Evolutionary conservation across 2,113 vertebrate species (phyloP).

Genomic region (Benitochromis conjunctus): DNA sequence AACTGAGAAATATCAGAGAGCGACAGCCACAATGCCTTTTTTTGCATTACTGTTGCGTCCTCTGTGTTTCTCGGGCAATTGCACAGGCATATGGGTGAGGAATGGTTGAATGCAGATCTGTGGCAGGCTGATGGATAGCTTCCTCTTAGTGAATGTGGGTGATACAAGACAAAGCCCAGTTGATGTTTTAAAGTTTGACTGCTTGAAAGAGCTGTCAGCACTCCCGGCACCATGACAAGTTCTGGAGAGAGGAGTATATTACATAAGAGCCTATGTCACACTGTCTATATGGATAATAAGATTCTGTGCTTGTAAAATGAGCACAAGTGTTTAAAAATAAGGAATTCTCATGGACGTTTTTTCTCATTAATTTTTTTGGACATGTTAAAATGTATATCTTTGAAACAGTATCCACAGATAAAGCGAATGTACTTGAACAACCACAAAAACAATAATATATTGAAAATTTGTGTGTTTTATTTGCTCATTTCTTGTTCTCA

Average conservation of each 20-base stretch:
- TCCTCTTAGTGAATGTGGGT: constrained; percentile 21
- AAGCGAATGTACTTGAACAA: neutral
- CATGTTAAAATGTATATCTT: neutral
- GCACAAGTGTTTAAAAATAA: neutral
- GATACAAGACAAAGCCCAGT: constrained; percentile 38
- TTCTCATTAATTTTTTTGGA: neutral
- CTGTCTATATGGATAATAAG: neutral
- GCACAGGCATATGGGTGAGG: constrained; percentile 45
- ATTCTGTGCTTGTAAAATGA: neutral
- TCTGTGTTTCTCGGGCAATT: constrained; percentile 1
- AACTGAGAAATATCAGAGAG: neutral
- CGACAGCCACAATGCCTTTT: neutral
- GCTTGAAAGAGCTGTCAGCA: constrained; percentile 43
- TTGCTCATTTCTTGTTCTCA: neutral
- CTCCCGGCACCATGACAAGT: neutral
- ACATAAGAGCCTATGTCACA: neutral
- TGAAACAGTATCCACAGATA: neutral
- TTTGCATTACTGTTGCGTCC: neutral
- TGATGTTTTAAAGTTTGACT: constrained; percentile 31
- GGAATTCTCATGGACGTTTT: neutral
- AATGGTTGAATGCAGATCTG: constrained; percentile 25
- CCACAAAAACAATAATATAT: neutral
- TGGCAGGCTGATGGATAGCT: constrained; percentile 34
- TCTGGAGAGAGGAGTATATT: neutral
- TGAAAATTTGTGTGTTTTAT: neutral